phyloP scores from a whole-genome alignment of 2,888 invertebrate genomes.

The Aproaerema taeniolella region DNA sequence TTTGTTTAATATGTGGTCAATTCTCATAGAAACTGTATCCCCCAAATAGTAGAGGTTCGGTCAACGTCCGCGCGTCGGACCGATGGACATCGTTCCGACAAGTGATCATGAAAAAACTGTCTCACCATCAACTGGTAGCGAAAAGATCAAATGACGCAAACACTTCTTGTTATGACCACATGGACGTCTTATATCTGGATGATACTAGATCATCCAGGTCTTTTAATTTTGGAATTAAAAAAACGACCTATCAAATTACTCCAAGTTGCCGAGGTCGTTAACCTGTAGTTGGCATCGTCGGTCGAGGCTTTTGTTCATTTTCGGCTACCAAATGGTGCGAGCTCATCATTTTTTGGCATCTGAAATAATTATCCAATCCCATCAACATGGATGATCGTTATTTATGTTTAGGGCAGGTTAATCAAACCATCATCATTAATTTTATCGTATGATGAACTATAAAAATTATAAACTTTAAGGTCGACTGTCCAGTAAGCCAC shows the following conservation, averaged over 20 bases:
- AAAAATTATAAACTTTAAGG: too few species aligned
- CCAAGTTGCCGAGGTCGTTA: slow-evolving; percentile 36
- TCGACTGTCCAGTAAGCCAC: too few species aligned
- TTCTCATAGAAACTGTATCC: slow-evolving; percentile 41
- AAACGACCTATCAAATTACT: slow-evolving; percentile 52
- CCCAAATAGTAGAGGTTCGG: slow-evolving; percentile 60
- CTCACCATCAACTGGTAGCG: slow-evolving; percentile 46
- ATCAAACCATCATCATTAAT: too few species aligned
- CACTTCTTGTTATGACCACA: slow-evolving; percentile 48
- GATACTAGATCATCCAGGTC: too few species aligned
- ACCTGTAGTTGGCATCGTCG: slow-evolving; percentile 30
- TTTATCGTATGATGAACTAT: too few species aligned
- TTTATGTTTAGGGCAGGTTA: too few species aligned
- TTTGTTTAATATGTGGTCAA: too few species aligned
- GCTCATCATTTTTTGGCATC: slow-evolving; percentile 4
- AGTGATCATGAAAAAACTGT: slow-evolving; percentile 55
- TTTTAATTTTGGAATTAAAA: slow-evolving; percentile 39
- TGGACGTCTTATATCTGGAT: slow-evolving; percentile 42
- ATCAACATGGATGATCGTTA: too few species aligned
- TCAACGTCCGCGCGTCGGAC: slow-evolving; percentile 65
- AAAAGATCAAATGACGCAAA: slow-evolving; percentile 67
- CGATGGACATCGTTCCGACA: slow-evolving; percentile 57
- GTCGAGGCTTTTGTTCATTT: slow-evolving; percentile 5
- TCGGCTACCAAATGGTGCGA: slow-evolving; percentile 7
- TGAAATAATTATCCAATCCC: slow-evolving; percentile 2